phyloP scores from a whole-genome alignment of 2,797 vertebrate species.

The Adelosebastes latens region DNA sequence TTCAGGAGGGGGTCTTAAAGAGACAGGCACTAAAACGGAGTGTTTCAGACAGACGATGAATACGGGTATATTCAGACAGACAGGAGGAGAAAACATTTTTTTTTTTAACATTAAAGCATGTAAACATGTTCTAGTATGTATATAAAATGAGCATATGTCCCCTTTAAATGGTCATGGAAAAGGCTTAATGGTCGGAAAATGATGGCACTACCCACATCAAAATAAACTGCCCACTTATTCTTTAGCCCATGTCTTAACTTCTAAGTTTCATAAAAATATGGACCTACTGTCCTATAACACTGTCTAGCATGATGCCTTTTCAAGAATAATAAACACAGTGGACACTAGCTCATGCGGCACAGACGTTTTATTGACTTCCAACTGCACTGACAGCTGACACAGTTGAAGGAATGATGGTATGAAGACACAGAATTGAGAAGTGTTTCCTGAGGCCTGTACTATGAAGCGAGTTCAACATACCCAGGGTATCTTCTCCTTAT shows the following conservation, averaged over 20 bases:
- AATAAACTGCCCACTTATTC: too few relatives aligned
- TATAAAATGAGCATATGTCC: too few relatives aligned
- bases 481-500: too few relatives aligned
- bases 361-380: background rate
- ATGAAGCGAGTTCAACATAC: too few relatives aligned
- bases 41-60: rapidly evolving
- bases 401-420: background rate
- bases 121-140: too few relatives aligned
- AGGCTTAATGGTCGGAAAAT: background rate
- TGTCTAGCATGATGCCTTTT: background rate
- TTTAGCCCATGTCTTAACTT: background rate
- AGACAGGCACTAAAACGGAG: too few relatives aligned
- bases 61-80: too few relatives aligned
- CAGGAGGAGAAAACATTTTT: too few relatives aligned
- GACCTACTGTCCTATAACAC: background rate
- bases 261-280: background rate
- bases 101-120: too few relatives aligned
- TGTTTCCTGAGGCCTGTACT: too few relatives aligned
- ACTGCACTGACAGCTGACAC: background rate
- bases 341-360: background rate
- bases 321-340: background rate
- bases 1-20: too few relatives aligned
- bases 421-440: background rate
- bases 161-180: background rate
- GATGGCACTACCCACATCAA: background rate